Evolutionary conservation across 2,113 vertebrate species (phyloP).

Genomic region (Amazona guildingii): DNA sequence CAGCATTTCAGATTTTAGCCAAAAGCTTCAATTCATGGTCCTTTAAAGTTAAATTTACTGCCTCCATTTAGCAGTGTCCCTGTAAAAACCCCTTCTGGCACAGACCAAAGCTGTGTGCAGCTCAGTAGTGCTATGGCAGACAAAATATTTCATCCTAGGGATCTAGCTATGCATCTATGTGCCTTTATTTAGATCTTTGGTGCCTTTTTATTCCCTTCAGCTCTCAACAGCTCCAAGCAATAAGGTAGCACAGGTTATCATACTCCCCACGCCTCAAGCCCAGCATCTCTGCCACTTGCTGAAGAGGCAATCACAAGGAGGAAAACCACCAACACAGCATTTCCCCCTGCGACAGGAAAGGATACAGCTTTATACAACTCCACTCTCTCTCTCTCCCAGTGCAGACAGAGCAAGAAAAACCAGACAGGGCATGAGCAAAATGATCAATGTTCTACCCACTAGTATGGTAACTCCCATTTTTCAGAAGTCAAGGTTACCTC

Average conservation of each 20-base stretch:
- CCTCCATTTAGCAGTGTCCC: slow-evolving; percentile 75
- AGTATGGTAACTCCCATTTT: background rate
- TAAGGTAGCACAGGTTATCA: background rate
- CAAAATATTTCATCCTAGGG: slow-evolving; percentile 50
- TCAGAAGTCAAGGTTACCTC: background rate
- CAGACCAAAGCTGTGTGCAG: slow-evolving; percentile 30
- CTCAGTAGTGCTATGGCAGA: slow-evolving; percentile 33
- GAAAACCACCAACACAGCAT: background rate
- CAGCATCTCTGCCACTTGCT: background rate
- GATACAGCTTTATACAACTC: background rate
- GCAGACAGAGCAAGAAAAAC: background rate
- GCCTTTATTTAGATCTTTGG: slow-evolving; percentile 14
- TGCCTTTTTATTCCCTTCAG: background rate
- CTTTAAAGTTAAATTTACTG: slow-evolving; percentile 78
- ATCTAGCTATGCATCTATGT: background rate
- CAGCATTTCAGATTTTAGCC: slow-evolving; percentile 69
- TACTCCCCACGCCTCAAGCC: background rate
- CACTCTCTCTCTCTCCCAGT: background rate
- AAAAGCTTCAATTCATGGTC: slow-evolving; percentile 72
- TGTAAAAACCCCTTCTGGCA: slow-evolving; percentile 70
- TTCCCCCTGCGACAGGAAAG: background rate
- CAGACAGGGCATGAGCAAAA: background rate
- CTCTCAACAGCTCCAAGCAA: background rate
- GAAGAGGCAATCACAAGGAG: background rate
- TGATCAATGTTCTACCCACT: background rate